Evolutionary conservation across 92 coral and sea anemone species (phyloP).

Genomic region (Blastomussa wellsi): DNA sequence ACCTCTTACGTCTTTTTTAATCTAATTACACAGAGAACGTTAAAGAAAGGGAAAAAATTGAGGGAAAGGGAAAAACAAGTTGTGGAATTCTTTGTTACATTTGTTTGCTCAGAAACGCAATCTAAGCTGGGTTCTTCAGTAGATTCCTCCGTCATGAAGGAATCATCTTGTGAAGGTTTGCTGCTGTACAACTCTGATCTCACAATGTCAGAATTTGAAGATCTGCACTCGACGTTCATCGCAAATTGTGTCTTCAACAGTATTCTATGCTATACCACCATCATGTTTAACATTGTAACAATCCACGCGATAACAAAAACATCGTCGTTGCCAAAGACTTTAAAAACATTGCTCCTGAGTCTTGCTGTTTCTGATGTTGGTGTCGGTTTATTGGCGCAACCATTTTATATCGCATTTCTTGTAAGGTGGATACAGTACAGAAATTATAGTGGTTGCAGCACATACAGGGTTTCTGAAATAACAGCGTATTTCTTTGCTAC

Average conservation of each 20-base stretch:
- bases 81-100: too few species aligned
- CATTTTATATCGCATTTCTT: constrained; percentile 4
- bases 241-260: constrained; percentile 1
- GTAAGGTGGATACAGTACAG: not conserved
- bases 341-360: constrained; percentile 26
- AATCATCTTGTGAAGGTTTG: not conserved
- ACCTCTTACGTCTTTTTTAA: too few species aligned
- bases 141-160: not conserved
- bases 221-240: not conserved
- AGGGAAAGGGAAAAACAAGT: too few species aligned
- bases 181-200: not conserved
- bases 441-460: not conserved
- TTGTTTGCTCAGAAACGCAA: too few species aligned
- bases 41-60: too few species aligned
- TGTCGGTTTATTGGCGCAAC: not conserved
- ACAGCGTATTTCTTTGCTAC: not conserved
- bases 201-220: not conserved
- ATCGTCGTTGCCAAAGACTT: constrained; percentile 7
- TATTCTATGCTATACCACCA: not conserved
- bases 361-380: constrained; percentile 21
- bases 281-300: constrained; percentile 20
- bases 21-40: too few species aligned
- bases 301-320: constrained; percentile 8
- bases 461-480: not conserved
- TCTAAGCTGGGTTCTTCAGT: too few species aligned